Percentiles rank a stretch among this genome's conserved stretches.
These are phyloP conservation scores for Mastomys coucha DNA, from an alignment of 2,113 vertebrate genomes.

Conservation along the genomic window DNA sequence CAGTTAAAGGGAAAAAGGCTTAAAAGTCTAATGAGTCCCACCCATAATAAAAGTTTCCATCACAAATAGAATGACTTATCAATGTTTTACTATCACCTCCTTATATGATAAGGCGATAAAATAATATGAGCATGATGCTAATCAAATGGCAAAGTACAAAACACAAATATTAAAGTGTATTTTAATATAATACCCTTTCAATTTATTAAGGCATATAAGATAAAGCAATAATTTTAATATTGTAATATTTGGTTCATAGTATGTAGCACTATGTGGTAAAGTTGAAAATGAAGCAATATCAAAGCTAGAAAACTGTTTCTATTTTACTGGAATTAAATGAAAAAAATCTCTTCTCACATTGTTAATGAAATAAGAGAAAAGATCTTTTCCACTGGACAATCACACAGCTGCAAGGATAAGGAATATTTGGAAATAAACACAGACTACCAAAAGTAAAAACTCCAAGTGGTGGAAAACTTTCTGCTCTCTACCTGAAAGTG, in stretches of 20 bases:
- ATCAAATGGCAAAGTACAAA: background rate
- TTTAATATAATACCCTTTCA: background rate
- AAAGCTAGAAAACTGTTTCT: background rate
- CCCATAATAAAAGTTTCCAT: background rate
- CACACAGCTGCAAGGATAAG: background rate
- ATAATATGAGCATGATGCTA: background rate
- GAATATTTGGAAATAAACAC: background rate
- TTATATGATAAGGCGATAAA: conserved; percentile 9
- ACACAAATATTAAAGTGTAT: background rate
- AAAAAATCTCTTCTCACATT: conserved; percentile 10
- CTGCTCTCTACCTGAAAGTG: background rate
- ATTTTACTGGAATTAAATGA: background rate
- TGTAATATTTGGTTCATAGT: background rate
- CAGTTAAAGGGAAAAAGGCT: background rate
- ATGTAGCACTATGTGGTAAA: background rate
- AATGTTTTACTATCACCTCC: background rate
- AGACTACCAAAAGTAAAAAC: background rate
- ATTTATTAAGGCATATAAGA: background rate
- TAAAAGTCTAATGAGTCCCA: background rate
- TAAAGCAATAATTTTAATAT: background rate
- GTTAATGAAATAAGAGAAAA: conserved; percentile 34
- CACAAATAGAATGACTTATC: background rate
- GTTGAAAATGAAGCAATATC: background rate
- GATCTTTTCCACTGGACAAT: background rate
- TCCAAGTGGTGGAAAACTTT: background rate